Conservation (phyloP, 1,140 invertebrate species). For the Hycleus phaleratus region DNA sequence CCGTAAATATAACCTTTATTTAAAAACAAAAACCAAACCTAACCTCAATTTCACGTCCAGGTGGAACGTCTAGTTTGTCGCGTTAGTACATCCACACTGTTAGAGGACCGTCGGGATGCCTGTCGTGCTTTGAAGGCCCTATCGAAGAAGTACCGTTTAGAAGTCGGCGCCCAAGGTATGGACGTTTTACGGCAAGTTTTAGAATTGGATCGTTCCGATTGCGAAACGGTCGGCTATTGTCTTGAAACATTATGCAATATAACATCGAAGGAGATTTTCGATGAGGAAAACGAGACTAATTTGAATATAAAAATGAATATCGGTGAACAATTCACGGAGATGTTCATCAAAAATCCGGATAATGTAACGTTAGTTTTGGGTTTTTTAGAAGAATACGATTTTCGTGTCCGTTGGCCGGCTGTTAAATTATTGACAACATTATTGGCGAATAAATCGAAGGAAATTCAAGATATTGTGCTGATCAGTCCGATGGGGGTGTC, state of each 20-base stretch:
- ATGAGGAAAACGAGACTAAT: constrained; percentile 62
- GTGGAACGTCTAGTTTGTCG: constrained; percentile 89
- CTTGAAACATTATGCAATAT: constrained; percentile 89
- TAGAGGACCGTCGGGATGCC: constrained; percentile 94
- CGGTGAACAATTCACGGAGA: constrained; percentile 96
- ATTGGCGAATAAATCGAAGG: constrained; percentile 74
- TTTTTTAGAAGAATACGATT: constrained; percentile 93
- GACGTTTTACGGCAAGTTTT: constrained; percentile 74
- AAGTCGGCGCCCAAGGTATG: constrained; percentile 95
- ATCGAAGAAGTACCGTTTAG: constrained; percentile 85
- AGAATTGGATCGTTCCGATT: constrained; percentile 75
- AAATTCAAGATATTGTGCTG: constrained; percentile 92
- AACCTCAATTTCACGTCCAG: constrained; percentile 46
- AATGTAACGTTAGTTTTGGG: constrained; percentile 79
- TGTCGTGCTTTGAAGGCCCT: constrained; percentile 90
- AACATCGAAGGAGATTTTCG: constrained; percentile 73
- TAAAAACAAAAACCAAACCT: not conserved
- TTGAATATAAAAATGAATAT: constrained; percentile 44
- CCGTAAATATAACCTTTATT: constrained; percentile 49
- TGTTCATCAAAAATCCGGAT: constrained; percentile 89
- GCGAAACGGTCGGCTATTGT: constrained; percentile 86
- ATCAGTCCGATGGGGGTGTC: constrained; percentile 96
- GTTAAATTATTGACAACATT: constrained; percentile 79
- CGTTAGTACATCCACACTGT: constrained; percentile 81
- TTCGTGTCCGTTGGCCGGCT: constrained; percentile 79